Evolutionary conservation across 53 echinoderm and acorn worm species (phyloP).

Genomic region (Holothuria scabra): DNA sequence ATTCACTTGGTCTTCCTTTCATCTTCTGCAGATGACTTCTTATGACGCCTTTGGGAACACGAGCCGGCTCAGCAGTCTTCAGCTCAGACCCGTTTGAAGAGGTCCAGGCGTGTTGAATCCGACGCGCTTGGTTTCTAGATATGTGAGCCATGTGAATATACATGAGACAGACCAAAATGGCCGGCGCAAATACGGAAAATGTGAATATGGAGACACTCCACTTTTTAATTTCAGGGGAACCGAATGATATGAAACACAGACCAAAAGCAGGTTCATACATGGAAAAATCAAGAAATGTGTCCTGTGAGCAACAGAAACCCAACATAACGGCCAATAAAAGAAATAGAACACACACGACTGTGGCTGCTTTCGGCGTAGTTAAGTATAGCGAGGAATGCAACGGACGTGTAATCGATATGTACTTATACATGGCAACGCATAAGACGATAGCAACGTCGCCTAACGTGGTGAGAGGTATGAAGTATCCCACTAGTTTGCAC

Average conservation of each 20-base stretch:
- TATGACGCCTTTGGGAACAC: no score
- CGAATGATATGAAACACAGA: constrained; percentile 13
- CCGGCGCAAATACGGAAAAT: constrained; percentile 6
- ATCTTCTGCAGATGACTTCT: no score
- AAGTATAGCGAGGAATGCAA: constrained; percentile 15
- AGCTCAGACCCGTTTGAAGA: not conserved
- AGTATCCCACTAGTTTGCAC: constrained; percentile 23
- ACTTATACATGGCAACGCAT: constrained; percentile 22
- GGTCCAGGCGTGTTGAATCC: not conserved
- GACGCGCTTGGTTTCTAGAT: constrained; percentile 1
- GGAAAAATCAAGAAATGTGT: constrained; percentile 6
- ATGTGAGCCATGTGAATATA: constrained; percentile 20
- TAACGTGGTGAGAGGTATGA: not conserved
- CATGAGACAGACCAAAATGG: not conserved
- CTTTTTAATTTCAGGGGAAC: not conserved
- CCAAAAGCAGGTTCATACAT: constrained; percentile 4
- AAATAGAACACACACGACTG: not conserved
- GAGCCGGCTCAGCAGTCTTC: no score
- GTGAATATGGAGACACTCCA: constrained; percentile 32
- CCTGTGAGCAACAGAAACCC: not conserved
- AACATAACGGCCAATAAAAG: not conserved
- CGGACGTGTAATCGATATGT: constrained; percentile 21
- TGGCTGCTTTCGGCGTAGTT: not conserved
- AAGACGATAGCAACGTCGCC: constrained; percentile 14
- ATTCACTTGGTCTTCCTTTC: constrained; percentile 1